These are phyloP conservation scores for Rhingia rostrata DNA, from an alignment of 2,888 invertebrate species.

Conservation along the genomic window DNA sequence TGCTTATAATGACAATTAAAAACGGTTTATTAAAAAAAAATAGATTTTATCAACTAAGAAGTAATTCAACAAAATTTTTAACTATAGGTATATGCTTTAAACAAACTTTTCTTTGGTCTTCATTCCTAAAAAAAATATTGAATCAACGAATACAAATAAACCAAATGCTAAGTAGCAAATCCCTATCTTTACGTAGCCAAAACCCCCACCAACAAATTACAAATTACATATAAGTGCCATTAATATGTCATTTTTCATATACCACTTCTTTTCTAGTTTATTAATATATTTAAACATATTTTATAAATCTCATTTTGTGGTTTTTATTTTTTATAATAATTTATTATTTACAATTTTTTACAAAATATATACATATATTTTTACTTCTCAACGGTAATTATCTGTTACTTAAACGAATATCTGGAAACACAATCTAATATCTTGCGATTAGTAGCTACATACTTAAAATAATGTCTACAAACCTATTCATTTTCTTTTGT, in stretches of 20 bases:
- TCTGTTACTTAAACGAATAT: constrained; percentile 16
- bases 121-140: not conserved
- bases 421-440: constrained; percentile 21
- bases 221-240: constrained; percentile 51
- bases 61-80: too few relatives aligned
- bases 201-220: constrained; percentile 50
- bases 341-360: constrained; percentile 30
- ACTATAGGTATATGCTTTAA: too few relatives aligned
- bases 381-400: constrained; percentile 16
- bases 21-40: too few relatives aligned
- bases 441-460: constrained; percentile 47
- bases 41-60: too few relatives aligned
- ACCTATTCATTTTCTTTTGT: not conserved
- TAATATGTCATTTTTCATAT: constrained; percentile 17
- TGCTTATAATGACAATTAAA: too few relatives aligned
- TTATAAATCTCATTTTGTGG: constrained; percentile 52
- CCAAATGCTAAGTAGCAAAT: constrained; percentile 6
- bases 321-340: constrained; percentile 40
- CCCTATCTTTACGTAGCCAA: constrained; percentile 17
- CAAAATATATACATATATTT: constrained; percentile 1
- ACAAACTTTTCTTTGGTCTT: constrained; percentile 24
- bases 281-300: constrained; percentile 3
- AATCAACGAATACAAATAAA: not conserved
- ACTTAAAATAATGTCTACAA: not conserved
- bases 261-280: constrained; percentile 23